These are phyloP conservation scores for Blastobasis adustella DNA, from an alignment of 2,888 invertebrate genomes.

Conservation along the genomic window DNA sequence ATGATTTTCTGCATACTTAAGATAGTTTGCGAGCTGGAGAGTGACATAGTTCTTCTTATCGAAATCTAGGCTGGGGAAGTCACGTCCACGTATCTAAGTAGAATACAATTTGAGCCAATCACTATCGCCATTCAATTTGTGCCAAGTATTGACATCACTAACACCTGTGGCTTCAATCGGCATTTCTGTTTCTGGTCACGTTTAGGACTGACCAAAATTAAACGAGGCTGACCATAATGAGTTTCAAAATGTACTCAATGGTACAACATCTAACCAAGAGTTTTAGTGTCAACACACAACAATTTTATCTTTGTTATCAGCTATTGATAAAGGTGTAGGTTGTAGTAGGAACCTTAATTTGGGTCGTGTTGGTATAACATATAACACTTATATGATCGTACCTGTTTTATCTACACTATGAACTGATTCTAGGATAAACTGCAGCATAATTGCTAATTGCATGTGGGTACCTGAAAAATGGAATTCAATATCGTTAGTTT, in stretches of 20 bases:
- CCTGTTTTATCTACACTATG: conserved; percentile 28
- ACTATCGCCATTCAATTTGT: too few species aligned
- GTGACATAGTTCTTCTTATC: too few species aligned
- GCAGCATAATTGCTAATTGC: neutral
- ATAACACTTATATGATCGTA: conserved; percentile 18
- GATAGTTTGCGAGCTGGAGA: too few species aligned
- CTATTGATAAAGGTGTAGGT: conserved; percentile 54
- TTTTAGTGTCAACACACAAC: conserved; percentile 36
- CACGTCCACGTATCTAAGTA: too few species aligned
- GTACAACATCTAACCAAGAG: conserved; percentile 19
- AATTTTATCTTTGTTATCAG: conserved; percentile 67
- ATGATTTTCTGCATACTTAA: too few species aligned
- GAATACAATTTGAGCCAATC: too few species aligned
- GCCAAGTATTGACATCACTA: too few species aligned
- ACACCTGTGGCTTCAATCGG: neutral
- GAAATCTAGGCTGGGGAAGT: too few species aligned
- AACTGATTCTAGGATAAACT: conserved; percentile 5
- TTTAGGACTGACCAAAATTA: conserved; percentile 14
- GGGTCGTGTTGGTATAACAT: conserved; percentile 40
- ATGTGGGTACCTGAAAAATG: neutral
- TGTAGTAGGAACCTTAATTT: conserved; percentile 44
- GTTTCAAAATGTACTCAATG: conserved; percentile 11
- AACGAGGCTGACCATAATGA: conserved; percentile 6
- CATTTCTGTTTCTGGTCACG: conserved; percentile 34
- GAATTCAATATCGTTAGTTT: neutral